A percentile compares a stretch with the other conserved stretches of the same genome.
Evolutionary conservation across 2,797 vertebrate genomes (phyloP).

Genomic region (Acropternis orthonyx): DNA sequence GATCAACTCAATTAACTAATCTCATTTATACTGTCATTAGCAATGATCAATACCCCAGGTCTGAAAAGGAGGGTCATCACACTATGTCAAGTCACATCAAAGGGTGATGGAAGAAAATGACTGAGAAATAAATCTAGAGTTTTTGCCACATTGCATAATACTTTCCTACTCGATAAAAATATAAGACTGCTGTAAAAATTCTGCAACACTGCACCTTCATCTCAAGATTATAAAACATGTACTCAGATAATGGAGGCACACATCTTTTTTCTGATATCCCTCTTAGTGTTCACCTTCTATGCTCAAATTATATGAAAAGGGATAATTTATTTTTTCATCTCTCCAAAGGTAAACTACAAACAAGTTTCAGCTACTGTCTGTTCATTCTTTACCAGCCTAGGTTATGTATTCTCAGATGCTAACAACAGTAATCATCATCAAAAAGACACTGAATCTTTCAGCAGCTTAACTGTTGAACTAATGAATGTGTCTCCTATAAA

Average conservation of each 20-base stretch:
- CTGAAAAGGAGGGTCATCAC: background rate
- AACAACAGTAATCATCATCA: background rate
- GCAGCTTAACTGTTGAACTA: background rate
- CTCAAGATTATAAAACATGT: background rate
- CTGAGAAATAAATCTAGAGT: background rate
- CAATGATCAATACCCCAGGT: background rate
- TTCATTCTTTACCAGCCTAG: background rate
- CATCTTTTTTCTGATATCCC: background rate
- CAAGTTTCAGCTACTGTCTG: background rate
- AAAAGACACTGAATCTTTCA: background rate
- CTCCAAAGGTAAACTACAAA: background rate
- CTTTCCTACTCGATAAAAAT: background rate
- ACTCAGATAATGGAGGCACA: background rate
- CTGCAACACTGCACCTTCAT: background rate
- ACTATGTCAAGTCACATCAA: background rate
- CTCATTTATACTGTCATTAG: background rate
- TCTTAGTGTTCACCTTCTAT: background rate
- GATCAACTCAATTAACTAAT: background rate
- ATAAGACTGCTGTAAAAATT: background rate
- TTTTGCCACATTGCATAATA: background rate
- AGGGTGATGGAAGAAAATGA: background rate
- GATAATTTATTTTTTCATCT: background rate
- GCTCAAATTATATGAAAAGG: background rate
- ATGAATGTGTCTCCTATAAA: background rate
- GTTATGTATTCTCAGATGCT: background rate